These are phyloP conservation scores for Meandrusa payeni DNA, from an alignment of 2,888 invertebrate genomes.

Conservation along the genomic window DNA sequence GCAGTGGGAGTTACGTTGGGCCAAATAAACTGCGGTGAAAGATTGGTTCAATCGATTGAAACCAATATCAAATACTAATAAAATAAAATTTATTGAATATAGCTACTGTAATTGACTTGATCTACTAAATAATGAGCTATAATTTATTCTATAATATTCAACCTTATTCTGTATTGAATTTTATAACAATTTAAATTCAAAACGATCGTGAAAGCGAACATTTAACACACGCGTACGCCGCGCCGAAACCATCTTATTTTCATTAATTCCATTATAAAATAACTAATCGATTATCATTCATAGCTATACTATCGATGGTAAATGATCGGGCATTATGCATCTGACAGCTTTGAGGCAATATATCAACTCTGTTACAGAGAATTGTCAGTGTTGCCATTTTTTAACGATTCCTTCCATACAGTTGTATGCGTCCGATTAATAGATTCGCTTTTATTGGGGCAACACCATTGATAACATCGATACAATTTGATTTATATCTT, in stretches of 20 bases:
- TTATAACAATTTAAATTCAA: conserved; percentile 34
- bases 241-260: conserved; percentile 45
- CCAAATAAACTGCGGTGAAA: too few relatives aligned
- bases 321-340: conserved; percentile 34
- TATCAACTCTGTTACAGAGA: conserved; percentile 63
- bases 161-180: not conserved
- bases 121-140: not conserved
- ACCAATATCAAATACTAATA: too few relatives aligned
- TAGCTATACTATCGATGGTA: conserved; percentile 29
- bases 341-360: conserved; percentile 42
- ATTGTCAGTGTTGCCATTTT: conserved; percentile 62
- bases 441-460: conserved; percentile 59
- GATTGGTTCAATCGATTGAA: too few relatives aligned
- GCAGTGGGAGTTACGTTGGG: too few relatives aligned
- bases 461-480: conserved; percentile 59
- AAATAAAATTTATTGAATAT: conserved; percentile 4
- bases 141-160: conserved; percentile 3
- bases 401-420: conserved; percentile 53
- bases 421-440: conserved; percentile 69
- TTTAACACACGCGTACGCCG: conserved; percentile 60
- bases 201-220: conserved; percentile 46
- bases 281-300: conserved; percentile 49
- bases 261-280: conserved; percentile 64
- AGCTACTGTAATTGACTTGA: conserved; percentile 1
- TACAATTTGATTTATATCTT: conserved; percentile 65